Evolutionary conservation across 2,113 vertebrate genomes (phyloP), one percentile per base, ranked within the genome.

Genomic region (Phylloscopus trochilus): DNA sequence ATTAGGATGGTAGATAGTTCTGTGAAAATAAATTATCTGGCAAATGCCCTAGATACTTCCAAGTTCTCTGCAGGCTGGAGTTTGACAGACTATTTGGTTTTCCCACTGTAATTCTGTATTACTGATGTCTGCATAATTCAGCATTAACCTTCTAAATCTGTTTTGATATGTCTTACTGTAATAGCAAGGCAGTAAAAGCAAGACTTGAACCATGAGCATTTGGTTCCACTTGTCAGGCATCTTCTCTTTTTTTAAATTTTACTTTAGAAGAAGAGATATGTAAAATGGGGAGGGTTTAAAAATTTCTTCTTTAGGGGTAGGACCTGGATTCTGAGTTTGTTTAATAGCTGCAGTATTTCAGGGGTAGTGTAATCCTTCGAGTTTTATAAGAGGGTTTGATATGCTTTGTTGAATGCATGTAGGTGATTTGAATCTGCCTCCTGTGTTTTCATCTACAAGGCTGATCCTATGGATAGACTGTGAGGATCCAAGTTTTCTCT

Each of bases 121-220:
- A 95, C 69, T 83, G 75, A 87, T 69, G 95, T 91, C 92, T 93
- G 82, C 93, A 94, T 96, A 96, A 93, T 94, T 95, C 78, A 83
- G 84, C 78, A 93, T 95, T 94, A 94, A 24, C 20, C 18, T 35
- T 44, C 62, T 76, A 95, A 94, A 93, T 94, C 93, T 94, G 58
- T 96, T 95, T 85, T 79, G 90, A 83, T 95, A 53, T 73, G 82
- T 93, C 41, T 64, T 89, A 68, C 35, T 91, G 74, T 79, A 96
- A 68, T 47, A 82, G 53, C 52, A 84, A 78, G 27, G 67, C 60
- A 67, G 39, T 89, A 68, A 91, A 84, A 83, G 84, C 35, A 72
- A 47, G 78, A 39, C 21, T 79, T 82, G 77, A 91, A 89, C 37
- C 13, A 24, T 37, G 6, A 89, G 30, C 37, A 4, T 94, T 89